Conservation (phyloP, 2,888 invertebrate species). For the Drosophila acutilabella region DNA sequence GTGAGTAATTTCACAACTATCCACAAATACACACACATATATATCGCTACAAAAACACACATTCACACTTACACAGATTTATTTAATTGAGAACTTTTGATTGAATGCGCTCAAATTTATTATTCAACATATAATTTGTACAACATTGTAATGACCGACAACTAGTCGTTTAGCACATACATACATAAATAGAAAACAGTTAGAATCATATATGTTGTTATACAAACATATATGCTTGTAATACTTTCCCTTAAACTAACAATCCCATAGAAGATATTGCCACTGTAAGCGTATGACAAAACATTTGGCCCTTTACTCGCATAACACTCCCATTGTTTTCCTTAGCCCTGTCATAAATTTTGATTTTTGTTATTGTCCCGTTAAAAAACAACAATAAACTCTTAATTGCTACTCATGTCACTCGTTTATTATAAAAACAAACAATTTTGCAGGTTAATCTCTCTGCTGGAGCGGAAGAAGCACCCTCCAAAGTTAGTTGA, state of each 20-base stretch:
- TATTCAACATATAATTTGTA: slow-evolving; percentile 11
- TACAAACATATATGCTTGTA: slow-evolving; percentile 23
- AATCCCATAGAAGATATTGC: slow-evolving; percentile 21
- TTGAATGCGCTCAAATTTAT: slow-evolving; percentile 50
- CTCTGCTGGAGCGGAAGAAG: slow-evolving; percentile 85
- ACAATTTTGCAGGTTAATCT: slow-evolving; percentile 84
- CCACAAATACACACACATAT: slow-evolving; percentile 31
- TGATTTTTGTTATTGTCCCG: slow-evolving; percentile 13
- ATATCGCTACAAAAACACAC: slow-evolving; percentile 25
- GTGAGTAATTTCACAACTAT: slow-evolving; percentile 86
- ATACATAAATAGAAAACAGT: slow-evolving; percentile 1
- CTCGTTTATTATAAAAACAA: slow-evolving; percentile 4
- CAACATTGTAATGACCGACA: slow-evolving; percentile 10
- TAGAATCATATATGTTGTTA: slow-evolving; percentile 35
- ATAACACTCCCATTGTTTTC: background rate
- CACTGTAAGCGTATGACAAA: slow-evolving; percentile 16
- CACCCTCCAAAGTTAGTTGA: slow-evolving; percentile 85
- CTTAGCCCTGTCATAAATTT: background rate
- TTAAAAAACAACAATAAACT: slow-evolving; percentile 14
- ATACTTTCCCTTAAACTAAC: slow-evolving; percentile 53
- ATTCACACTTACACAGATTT: slow-evolving; percentile 18
- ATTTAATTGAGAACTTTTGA: slow-evolving; percentile 42
- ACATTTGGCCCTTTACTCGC: slow-evolving; percentile 13
- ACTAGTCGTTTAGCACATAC: slow-evolving; percentile 40
- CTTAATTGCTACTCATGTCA: slow-evolving; percentile 4